Base-by-base conservation (phyloP, 1,140 invertebrate genomes). In the Drosophila yakuba region DNA sequence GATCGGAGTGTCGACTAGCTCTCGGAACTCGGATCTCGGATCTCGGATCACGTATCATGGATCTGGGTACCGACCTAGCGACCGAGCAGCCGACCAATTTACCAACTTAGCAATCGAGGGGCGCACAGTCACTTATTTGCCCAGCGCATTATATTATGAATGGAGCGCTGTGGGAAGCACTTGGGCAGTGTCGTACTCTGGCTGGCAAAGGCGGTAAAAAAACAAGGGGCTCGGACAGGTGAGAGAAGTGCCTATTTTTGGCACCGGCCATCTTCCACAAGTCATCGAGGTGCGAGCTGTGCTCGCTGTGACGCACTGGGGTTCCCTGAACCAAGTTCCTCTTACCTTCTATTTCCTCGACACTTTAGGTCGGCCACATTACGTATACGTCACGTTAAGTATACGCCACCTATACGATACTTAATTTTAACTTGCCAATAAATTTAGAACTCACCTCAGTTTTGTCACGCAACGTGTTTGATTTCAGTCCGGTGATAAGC, bases 231-330 rank as follows among this genome's bases (percentile, higher is more conserved):
- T 72, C 66, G 68, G 64, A 57, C 52, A 39, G 67, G 54, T 72
- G 68, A 72, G 68, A 58, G 64, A 44, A 72, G 51, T 28, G 68
- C 23, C 68, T 72, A 72, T 72, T 72, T 72, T 72, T 72, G 68
- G 68, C 67, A 69, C 36, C 57, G 51, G 64, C 39, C 63, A 41
- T 71, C 44, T 57, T 69, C 17, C 50, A 44, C 63, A 48, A 71
- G 67, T 71, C 67, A 57, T 48, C 52, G 51, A 58, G 66, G 68
- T 71, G 66, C 44, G 55, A 58, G 36, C 17, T 23, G 52, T 72
- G 68, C 20, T 2, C 71, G 68, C 20, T 2, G 20, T 20, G 20
- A 72, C 51, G 50, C 68, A 72, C 64, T 57, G 66, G 66, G 68
- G 55, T 71, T 72, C 67, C 66, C 66, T 58, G 20, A 36, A 48